Evolutionary conservation across 2,888 invertebrate genomes (phyloP).

Genomic region (Venustoraphidia nigricollis): DNA sequence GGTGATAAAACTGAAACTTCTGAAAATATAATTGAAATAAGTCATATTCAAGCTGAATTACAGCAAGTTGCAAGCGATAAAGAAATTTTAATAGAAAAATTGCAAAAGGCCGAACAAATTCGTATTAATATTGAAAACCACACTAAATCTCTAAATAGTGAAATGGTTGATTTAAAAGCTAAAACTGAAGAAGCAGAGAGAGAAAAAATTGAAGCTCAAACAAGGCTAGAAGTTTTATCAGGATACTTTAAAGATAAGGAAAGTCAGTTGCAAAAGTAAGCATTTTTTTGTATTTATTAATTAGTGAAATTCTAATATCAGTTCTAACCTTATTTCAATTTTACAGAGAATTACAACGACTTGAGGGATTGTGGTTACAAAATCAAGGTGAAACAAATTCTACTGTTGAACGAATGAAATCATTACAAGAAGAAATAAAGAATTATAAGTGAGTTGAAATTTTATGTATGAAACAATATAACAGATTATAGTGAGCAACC

Average conservation of each 20-base stretch:
- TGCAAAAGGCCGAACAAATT: constrained; percentile 29
- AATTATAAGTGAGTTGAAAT: constrained; percentile 48
- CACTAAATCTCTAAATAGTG: constrained; percentile 28
- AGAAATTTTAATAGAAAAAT: constrained; percentile 26
- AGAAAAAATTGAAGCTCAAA: constrained; percentile 61
- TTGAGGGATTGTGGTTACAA: constrained; percentile 63
- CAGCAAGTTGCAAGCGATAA: constrained; percentile 37
- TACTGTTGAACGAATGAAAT: constrained; percentile 61
- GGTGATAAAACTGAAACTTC: constrained; percentile 19
- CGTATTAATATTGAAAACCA: constrained; percentile 30
- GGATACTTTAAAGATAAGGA: constrained; percentile 87
- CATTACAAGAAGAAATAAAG: constrained; percentile 65
- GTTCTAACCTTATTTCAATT: constrained; percentile 9
- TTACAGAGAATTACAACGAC: constrained; percentile 55
- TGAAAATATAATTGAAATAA: constrained; percentile 37
- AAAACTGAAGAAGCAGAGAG: constrained; percentile 49
- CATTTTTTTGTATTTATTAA: constrained; percentile 11
- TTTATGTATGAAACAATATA: background rate
- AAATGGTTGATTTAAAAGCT: constrained; percentile 35
- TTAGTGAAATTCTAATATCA: background rate
- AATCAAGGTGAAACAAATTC: constrained; percentile 70
- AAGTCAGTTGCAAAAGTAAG: constrained; percentile 70
- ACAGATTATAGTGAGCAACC: too few species aligned
- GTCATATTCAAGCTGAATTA: constrained; percentile 41
- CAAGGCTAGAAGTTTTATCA: constrained; percentile 70